A percentile compares a stretch with the other conserved stretches of the same genome.
Evolutionary conservation across 2,113 vertebrate genomes (phyloP).

Genomic region (Rhinopithecus roxellana): DNA sequence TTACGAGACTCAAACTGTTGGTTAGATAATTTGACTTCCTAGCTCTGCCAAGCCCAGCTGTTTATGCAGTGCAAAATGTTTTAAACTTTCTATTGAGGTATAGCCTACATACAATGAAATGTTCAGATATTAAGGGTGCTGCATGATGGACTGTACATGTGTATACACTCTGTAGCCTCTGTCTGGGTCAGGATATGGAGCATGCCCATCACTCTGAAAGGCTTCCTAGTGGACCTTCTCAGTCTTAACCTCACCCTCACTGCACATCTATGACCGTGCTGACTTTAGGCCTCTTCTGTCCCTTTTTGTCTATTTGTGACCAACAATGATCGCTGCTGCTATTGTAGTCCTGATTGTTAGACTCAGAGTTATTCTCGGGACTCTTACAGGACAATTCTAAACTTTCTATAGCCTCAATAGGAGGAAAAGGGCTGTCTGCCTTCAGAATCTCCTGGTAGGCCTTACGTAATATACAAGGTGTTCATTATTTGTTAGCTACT

Average conservation of each 20-base stretch:
- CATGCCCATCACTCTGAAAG: background rate
- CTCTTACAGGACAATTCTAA: background rate
- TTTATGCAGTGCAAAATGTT: background rate
- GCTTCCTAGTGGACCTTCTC: background rate
- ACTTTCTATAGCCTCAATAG: background rate
- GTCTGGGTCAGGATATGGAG: background rate
- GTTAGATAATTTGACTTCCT: conserved; percentile 61
- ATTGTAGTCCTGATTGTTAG: background rate
- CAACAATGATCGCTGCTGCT: background rate
- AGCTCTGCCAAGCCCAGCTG: background rate
- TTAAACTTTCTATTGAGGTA: background rate
- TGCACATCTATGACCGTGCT: fast-evolving
- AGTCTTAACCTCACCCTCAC: background rate
- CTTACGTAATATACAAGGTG: background rate
- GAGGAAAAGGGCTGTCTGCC: background rate
- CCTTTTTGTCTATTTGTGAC: background rate
- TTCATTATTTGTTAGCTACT: background rate
- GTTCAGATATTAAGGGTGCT: background rate
- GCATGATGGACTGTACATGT: background rate
- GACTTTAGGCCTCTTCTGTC: background rate
- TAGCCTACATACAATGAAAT: background rate
- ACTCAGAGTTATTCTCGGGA: background rate
- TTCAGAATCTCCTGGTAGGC: background rate
- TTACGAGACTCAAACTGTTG: conserved; percentile 44
- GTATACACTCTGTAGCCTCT: background rate